phyloP scores from a whole-genome alignment of 2,113 vertebrate species.

The Clarias gariepinus region DNA sequence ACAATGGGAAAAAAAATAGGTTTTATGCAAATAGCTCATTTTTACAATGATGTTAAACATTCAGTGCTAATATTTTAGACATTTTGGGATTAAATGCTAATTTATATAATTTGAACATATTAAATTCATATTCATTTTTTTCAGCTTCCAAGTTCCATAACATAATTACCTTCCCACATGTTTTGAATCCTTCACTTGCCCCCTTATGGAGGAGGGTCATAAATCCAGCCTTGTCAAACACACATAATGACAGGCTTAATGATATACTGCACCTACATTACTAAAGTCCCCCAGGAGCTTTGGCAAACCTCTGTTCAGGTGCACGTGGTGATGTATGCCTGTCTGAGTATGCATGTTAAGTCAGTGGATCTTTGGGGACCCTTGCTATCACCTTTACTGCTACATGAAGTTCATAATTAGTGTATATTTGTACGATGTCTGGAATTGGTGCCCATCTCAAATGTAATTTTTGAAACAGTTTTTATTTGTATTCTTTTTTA shows the following conservation, averaged over 20 bases:
- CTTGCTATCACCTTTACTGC: not conserved
- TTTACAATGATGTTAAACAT: not conserved
- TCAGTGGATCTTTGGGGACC: not conserved
- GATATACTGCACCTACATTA: slow-evolving; percentile 71
- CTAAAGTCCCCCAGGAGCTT: slow-evolving; percentile 66
- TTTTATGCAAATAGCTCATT: no score
- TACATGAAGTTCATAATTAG: not conserved
- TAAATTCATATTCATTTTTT: not conserved
- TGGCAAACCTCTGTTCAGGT: slow-evolving; percentile 66
- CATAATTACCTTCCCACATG: slow-evolving; percentile 5
- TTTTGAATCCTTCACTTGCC: slow-evolving; percentile 46
- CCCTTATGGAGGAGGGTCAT: slow-evolving; percentile 64
- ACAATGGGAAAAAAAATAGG: no score
- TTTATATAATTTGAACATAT: not conserved
- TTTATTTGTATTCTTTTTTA: not conserved
- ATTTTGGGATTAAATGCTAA: not conserved
- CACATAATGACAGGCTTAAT: slow-evolving; percentile 73
- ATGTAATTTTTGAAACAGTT: not conserved
- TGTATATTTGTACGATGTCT: slow-evolving; percentile 20
- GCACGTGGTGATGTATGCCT: slow-evolving; percentile 30
- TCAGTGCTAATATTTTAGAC: not conserved
- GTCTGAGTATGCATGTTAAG: not conserved
- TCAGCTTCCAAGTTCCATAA: not conserved
- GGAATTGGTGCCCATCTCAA: not conserved
- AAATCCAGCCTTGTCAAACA: slow-evolving; percentile 77